Conservation (phyloP, 2,113 vertebrate genomes). For the Lamprotornis superbus region DNA sequence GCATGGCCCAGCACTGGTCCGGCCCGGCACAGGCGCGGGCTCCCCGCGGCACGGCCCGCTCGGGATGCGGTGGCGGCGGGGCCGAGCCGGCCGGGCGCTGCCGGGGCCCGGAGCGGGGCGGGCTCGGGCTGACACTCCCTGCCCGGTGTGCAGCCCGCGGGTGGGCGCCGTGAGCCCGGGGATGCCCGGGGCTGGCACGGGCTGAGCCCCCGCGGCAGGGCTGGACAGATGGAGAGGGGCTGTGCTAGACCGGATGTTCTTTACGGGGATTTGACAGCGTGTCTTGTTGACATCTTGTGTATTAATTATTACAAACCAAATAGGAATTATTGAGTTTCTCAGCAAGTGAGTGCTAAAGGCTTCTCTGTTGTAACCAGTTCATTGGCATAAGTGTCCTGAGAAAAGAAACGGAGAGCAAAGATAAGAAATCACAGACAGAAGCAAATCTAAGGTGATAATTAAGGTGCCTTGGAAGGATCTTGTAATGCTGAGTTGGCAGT, state of each 20-base stretch:
- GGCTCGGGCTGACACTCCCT: not conserved
- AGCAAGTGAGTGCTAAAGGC: fast-evolving
- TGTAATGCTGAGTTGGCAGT: not conserved
- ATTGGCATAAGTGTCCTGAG: fast-evolving
- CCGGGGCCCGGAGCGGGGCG: not conserved
- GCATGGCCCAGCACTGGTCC: too few species aligned
- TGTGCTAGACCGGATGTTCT: fast-evolving
- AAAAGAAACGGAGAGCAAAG: fast-evolving
- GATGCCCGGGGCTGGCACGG: not conserved
- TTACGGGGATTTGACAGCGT: fast-evolving
- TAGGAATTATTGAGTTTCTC: fast-evolving
- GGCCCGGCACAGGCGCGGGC: too few species aligned
- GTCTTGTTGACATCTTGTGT: fast-evolving
- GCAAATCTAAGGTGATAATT: fast-evolving
- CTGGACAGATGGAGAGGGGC: not conserved
- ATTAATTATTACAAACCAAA: fast-evolving
- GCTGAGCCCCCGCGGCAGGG: not conserved
- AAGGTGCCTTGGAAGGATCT: not conserved
- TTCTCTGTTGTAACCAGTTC: fast-evolving
- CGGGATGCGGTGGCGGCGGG: not conserved
- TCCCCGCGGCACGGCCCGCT: not conserved
- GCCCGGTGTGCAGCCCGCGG: not conserved
- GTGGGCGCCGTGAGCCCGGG: not conserved
- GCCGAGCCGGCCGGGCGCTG: not conserved
- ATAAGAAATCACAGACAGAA: fast-evolving